Evolutionary conservation across 2,113 vertebrate genomes (phyloP).

Genomic region (Toxostoma redivivum): DNA sequence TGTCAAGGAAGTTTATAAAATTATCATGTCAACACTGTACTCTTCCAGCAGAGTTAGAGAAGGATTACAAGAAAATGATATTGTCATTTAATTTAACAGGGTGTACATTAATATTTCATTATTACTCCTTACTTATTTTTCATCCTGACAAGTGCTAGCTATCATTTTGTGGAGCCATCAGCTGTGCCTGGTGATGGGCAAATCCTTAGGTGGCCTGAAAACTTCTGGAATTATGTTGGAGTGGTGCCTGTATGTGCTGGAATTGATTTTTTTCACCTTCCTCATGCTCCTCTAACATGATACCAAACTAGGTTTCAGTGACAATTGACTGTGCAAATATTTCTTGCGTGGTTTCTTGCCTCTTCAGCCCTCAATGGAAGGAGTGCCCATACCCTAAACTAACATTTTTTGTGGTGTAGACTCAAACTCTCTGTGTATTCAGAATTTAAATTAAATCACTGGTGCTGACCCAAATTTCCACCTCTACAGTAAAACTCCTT

Average conservation of each 20-base stretch:
- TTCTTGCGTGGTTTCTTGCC: background rate
- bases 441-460: background rate
- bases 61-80: slow-evolving; percentile 65
- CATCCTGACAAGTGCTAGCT: slow-evolving; percentile 36
- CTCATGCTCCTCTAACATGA: background rate
- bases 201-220: background rate
- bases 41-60: slow-evolving; percentile 59
- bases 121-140: slow-evolving; percentile 59
- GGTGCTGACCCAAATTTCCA: background rate
- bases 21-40: slow-evolving; percentile 57
- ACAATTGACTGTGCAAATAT: background rate
- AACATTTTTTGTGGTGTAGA: background rate
- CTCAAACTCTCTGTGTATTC: background rate
- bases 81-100: slow-evolving; percentile 68
- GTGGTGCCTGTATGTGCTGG: background rate
- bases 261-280: background rate
- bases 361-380: background rate
- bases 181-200: background rate
- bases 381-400: background rate
- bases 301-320: background rate
- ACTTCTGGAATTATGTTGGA: background rate
- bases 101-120: slow-evolving; percentile 58
- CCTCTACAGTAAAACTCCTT: background rate
- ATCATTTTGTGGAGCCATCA: background rate
- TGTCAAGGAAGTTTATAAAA: slow-evolving; percentile 72